Evolutionary conservation across 2,113 vertebrate genomes (phyloP), one percentile per base, ranked within the genome.

Genomic region (Phoxinus phoxinus): DNA sequence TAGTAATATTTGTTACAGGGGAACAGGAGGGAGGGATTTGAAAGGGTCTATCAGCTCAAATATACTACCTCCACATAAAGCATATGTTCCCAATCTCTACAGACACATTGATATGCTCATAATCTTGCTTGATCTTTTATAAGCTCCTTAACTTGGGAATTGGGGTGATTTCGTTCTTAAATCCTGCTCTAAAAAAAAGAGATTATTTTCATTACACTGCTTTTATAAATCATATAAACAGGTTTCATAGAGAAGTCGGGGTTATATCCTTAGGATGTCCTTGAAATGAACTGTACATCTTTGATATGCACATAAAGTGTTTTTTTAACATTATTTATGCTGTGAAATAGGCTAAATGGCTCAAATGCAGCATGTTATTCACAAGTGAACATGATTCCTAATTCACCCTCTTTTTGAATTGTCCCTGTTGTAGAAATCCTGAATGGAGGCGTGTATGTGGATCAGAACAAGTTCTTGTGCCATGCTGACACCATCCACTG

Each of bases 391-490:
- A 41, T 27, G 56, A 59, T 79, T 9, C 23, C 32, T 59, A 25
- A 79, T 61, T 25, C 11, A 15, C 5, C 21, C 23, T 9, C 23
- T 79, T 3, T 59, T 79, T 17, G 10, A 41, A 41, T 79, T 25
- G 1, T 25, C 32, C 1, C 53, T 79, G 11, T 41, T 72, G 35
- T 72, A 99, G 97, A 99, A 94, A 97, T 99, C 87, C 94, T 99
- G 89, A 98, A 97, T 74, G 98, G 98, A 30, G 98, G 98, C 0
- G 97, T 98, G 35, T 99, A 99, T 0, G 97, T 99, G 72, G 97
- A 97, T 90, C 97, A 98, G 95, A 99, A 99, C 94, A 97, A 97
- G 90, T 99, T 98, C 78, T 95, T 99, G 12, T 99, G 97, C 91
- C 97, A 98, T 2, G 96, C 97, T 4, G 97, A 99, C 90, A 99